phyloP scores from a whole-genome alignment of 2,113 vertebrate genomes.

The Mellivora capensis region DNA sequence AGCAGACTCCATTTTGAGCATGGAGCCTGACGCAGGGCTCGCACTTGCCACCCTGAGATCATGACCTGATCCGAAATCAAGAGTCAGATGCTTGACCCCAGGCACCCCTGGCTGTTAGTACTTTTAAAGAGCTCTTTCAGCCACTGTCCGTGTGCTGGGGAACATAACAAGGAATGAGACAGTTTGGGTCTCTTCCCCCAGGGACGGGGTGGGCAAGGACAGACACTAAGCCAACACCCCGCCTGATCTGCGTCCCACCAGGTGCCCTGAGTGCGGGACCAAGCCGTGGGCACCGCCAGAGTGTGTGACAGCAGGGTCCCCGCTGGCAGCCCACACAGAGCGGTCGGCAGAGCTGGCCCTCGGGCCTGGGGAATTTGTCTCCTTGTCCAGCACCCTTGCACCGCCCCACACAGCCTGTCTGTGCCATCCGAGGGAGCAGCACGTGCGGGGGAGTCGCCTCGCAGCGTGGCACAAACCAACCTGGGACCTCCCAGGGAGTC shows the following conservation, averaged over 20 bases:
- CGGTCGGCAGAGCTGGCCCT: neutral
- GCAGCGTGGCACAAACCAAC: neutral
- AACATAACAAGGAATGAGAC: neutral
- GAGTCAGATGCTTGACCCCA: neutral
- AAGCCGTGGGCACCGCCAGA: neutral
- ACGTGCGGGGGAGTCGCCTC: accelerated
- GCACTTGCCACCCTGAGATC: neutral
- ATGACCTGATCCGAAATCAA: neutral
- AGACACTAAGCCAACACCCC: neutral
- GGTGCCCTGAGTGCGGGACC: neutral
- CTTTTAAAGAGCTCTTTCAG: neutral
- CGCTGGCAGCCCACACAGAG: neutral
- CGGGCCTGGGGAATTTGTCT: neutral
- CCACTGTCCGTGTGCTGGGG: neutral
- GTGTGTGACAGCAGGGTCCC: neutral
- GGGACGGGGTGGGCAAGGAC: neutral
- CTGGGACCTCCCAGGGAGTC: neutral
- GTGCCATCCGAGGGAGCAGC: neutral
- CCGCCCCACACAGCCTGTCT: neutral
- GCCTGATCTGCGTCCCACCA: accelerated
- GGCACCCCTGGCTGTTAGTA: neutral
- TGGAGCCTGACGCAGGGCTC: neutral
- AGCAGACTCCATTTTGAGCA: neutral
- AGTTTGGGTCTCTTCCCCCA: too few species aligned
- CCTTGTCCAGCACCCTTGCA: neutral